These are phyloP conservation scores for Phoeniculus purpureus DNA, from an alignment of 2,797 vertebrate species.

Conservation along the genomic window DNA sequence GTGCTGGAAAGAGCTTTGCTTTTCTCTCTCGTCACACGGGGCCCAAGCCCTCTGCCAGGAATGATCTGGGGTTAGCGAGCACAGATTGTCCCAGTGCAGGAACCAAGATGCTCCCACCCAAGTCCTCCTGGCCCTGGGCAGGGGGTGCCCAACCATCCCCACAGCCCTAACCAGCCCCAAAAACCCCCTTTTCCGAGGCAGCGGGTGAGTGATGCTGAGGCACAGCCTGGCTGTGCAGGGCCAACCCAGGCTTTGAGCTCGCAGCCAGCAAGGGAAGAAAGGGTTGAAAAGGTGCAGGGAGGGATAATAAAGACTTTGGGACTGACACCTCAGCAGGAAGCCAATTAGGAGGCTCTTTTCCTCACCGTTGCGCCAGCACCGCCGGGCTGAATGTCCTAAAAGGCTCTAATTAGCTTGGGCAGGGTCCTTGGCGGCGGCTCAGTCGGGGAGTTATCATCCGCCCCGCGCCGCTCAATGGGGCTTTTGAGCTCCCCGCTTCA, in stretches of 20 bases:
- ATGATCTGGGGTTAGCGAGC: accelerated
- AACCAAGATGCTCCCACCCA: accelerated
- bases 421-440: conserved; percentile 36
- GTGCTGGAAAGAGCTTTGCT: neutral
- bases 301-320: conserved; percentile 58
- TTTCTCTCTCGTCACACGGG: accelerated
- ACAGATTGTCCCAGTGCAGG: accelerated
- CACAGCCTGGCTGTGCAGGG: neutral
- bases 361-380: conserved; percentile 73
- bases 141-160: neutral
- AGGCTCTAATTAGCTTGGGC: conserved; percentile 83
- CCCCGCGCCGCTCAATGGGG: conserved; percentile 3
- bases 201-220: neutral
- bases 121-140: neutral
- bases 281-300: conserved; percentile 41
- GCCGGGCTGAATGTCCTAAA: conserved; percentile 74
- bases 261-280: conserved; percentile 17
- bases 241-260: neutral
- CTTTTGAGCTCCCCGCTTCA: conserved; percentile 40
- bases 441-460: conserved; percentile 48
- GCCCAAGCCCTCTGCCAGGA: accelerated
- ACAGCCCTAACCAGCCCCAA: neutral
- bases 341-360: conserved; percentile 82
- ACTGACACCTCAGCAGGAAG: conserved; percentile 76
- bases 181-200: neutral